phyloP scores from a whole-genome alignment of 2,113 vertebrate species.

The Phrynosoma platyrhinos region DNA sequence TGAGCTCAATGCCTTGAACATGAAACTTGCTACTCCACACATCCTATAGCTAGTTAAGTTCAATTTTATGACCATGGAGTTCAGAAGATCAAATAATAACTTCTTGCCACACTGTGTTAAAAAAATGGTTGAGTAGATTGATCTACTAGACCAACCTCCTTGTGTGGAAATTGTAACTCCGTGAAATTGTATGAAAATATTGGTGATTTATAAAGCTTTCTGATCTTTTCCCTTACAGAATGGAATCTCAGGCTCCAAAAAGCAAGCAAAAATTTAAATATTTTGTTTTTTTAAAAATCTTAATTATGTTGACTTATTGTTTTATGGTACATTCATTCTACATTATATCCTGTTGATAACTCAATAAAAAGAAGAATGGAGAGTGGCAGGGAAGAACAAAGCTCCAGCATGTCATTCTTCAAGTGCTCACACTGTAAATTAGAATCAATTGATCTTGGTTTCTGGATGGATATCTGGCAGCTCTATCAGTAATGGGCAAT shows the following conservation, averaged over 20 bases:
- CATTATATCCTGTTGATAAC: not conserved
- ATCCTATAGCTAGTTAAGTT: not conserved
- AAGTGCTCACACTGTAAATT: no score
- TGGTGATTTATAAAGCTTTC: no score
- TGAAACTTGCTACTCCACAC: not conserved
- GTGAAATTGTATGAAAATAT: not conserved
- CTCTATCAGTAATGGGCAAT: no score
- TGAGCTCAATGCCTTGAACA: not conserved
- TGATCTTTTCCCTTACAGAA: not conserved
- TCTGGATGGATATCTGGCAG: no score
- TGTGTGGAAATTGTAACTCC: not conserved
- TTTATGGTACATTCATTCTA: not conserved
- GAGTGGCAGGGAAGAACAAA: not conserved
- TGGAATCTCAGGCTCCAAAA: not conserved
- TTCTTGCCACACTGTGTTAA: not conserved
- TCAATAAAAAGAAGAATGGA: not conserved
- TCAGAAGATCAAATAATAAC: not conserved
- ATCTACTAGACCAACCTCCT: not conserved
- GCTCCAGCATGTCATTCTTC: no score
- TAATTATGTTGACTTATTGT: not conserved
- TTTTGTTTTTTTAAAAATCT: not conserved
- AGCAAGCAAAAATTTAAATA: not conserved
- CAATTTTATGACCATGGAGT: no score
- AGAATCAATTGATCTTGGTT: no score
- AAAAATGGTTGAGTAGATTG: not conserved